Percentiles rank a stretch among this genome's conserved stretches.
Evolutionary conservation across 2,113 vertebrate species (phyloP).

Genomic region (Vulpes lagopus): DNA sequence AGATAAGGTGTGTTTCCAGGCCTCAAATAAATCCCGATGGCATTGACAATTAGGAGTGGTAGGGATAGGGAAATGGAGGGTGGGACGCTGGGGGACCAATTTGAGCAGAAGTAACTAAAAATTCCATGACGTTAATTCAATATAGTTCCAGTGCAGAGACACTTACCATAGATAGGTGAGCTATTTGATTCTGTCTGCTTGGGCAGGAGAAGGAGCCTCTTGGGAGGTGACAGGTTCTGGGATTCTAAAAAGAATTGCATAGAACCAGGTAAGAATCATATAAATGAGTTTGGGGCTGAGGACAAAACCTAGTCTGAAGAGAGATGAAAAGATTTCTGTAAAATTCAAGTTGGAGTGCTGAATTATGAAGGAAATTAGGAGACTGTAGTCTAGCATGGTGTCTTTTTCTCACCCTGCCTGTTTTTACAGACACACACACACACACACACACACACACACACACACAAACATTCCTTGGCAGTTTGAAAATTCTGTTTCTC

Average conservation of each 20-base stretch:
- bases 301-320: not conserved
- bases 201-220: not conserved
- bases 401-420: not conserved
- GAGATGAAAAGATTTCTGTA: not conserved
- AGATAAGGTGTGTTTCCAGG: not conserved
- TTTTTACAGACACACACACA: not conserved
- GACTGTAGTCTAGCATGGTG: not conserved
- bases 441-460: not conserved
- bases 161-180: not conserved
- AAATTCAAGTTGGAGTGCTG: not conserved
- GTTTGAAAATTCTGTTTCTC: slow-evolving; percentile 15
- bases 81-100: not conserved
- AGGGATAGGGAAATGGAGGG: no score
- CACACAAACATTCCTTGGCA: not conserved
- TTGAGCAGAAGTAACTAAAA: not conserved
- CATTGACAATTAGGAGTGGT: not conserved
- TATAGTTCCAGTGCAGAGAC: not conserved
- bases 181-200: not conserved
- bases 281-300: not conserved
- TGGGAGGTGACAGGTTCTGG: not conserved
- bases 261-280: not conserved
- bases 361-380: not conserved
- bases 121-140: not conserved
- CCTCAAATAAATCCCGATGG: not conserved
- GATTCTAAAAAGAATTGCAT: not conserved